Evolutionary conservation across 2,113 vertebrate genomes (phyloP).

Genomic region (Vulpes ferrilata): DNA sequence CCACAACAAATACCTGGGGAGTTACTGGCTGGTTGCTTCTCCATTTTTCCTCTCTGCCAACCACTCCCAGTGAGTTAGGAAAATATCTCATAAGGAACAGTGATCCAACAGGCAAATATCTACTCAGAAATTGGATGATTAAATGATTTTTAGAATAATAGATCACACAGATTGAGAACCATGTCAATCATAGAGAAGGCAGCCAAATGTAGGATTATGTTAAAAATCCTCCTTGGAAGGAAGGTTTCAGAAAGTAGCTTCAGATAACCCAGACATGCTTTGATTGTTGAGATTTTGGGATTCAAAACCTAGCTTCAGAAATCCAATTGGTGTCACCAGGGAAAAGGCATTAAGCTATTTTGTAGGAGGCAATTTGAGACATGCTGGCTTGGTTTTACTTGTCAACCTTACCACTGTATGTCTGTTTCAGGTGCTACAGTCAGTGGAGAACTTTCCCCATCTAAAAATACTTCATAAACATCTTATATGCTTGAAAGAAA

Average conservation of each 20-base stretch:
- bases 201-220: slow-evolving; percentile 63
- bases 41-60: neutral
- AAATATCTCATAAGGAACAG: neutral
- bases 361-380: slow-evolving; percentile 23
- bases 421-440: slow-evolving; percentile 25
- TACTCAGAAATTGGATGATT: neutral
- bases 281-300: slow-evolving; percentile 64
- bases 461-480: slow-evolving; percentile 35
- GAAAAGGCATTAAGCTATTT: slow-evolving; percentile 51
- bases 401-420: neutral
- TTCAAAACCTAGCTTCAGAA: slow-evolving; percentile 63
- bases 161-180: neutral
- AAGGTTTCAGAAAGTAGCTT: slow-evolving; percentile 66
- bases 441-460: neutral
- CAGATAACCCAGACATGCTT: slow-evolving; percentile 64
- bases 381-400: slow-evolving; percentile 6
- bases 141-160: neutral
- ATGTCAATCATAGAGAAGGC: slow-evolving; percentile 41
- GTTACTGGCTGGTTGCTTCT: neutral
- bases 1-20: neutral
- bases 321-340: slow-evolving; percentile 34
- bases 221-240: slow-evolving; percentile 66
- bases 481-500: neutral
- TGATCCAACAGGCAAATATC: neutral
- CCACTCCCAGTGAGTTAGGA: neutral